Percentiles rank a stretch among this genome's conserved stretches.
Evolutionary conservation across 2,888 invertebrate genomes (phyloP).

Genomic region (Nycteola revayana): DNA sequence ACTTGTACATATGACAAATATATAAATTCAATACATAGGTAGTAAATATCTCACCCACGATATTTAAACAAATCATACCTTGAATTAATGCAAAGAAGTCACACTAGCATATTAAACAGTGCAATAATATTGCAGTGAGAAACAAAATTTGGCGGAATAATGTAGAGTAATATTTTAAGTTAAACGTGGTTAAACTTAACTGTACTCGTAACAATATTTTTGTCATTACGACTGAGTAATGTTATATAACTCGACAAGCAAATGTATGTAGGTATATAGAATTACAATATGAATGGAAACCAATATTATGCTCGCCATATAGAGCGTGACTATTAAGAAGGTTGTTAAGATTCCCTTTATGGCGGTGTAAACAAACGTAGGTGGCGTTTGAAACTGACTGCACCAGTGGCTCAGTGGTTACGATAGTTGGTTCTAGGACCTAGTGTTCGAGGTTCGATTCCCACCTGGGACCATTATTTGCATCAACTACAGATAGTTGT

Average conservation of each 20-base stretch:
- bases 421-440: no score
- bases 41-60: slow-evolving; percentile 57
- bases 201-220: no score
- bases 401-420: no score
- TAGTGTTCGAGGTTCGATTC: no score
- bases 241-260: not conserved
- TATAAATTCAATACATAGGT: slow-evolving; percentile 56
- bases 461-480: no score
- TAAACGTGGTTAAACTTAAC: no score
- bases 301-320: slow-evolving; percentile 26
- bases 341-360: slow-evolving; percentile 42
- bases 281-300: slow-evolving; percentile 14
- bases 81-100: slow-evolving; percentile 20
- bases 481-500: no score
- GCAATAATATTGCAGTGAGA: no score
- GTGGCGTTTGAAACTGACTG: slow-evolving; percentile 15
- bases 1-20: slow-evolving; percentile 51
- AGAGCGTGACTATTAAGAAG: slow-evolving; percentile 49
- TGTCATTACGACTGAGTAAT: not conserved
- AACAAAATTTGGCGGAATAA: no score
- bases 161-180: no score
- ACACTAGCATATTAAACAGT: no score
- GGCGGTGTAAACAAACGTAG: slow-evolving; percentile 30
- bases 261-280: slow-evolving; percentile 1
- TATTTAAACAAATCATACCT: slow-evolving; percentile 19